Evolutionary conservation across 2,888 invertebrate genomes (phyloP), one percentile per base, ranked within the genome.

Genomic region (Lasiommata megera): DNA sequence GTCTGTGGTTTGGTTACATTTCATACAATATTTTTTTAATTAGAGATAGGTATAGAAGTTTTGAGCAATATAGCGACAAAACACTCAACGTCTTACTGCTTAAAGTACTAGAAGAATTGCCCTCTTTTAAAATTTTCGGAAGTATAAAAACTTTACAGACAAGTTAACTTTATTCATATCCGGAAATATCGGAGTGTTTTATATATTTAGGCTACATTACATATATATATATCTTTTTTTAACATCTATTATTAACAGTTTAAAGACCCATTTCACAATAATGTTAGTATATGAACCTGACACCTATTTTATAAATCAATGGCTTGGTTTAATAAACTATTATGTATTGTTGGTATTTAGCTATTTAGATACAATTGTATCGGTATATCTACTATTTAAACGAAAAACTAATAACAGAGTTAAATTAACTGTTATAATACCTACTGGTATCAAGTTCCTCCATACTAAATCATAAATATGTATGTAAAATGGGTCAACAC

Each of bases 131-230:
- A 29, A 29, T 8, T 74, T 75, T 75, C 72, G 74, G 72, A 74
- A 79, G 81, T 82, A 83, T 81, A 84, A 84, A 84, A 82, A 67
- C 11, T 68, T 74, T 82, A 77, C 73, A 70, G 74, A 80, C 77
- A 70, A 75, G 79, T 75, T 69, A 77, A 79, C 73, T 72, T 63
- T 56, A 64, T 71, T 65, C 73, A 59, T 65, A 67, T 71, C 67
- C 65, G 65, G 76, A 76, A 73, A 77, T 66, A 70, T 76, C 76
- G 72, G 68, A 80, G 76, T 23, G 74, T 64, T 64, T 75, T 69
- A 71, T 70, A 73, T 68, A 69, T 78, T 76, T 81, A 83, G 80
- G 79, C 82, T 83, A 81, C 69, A n/a, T 77, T 73, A 71, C 71
- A 69, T 70, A 75, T 69, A n/a, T n/a, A n/a, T n/a, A n/a, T n/a